A percentile compares a stretch with the other conserved stretches of the same genome.
Conservation (phyloP, 2,888 invertebrate genomes). For the Phymatocera aterrima region DNA sequence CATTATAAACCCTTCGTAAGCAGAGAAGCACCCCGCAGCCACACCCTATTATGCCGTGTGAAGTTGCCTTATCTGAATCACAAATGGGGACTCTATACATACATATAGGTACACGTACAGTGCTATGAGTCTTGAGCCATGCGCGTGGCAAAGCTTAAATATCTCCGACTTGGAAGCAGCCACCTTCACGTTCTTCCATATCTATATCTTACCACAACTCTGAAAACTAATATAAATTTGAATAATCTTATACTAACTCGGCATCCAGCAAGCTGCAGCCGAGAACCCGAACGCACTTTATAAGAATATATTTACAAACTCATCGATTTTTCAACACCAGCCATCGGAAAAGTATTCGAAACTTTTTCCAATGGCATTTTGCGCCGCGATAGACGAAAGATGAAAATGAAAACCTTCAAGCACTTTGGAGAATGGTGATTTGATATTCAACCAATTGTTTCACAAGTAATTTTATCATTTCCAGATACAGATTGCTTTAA, state of each 20-base stretch:
- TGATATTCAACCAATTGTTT: no score
- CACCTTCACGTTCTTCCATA: background rate
- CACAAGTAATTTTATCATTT: background rate
- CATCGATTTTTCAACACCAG: no score
- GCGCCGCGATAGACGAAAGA: no score
- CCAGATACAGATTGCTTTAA: background rate
- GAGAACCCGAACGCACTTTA: no score
- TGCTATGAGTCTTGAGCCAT: background rate
- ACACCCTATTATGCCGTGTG: conserved; percentile 37
- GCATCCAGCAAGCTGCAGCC: no score
- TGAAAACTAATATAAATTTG: conserved; percentile 18
- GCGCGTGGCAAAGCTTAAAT: conserved; percentile 31
- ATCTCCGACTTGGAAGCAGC: conserved; percentile 2
- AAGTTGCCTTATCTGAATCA: conserved; percentile 46
- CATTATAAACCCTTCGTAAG: conserved; percentile 42
- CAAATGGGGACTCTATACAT: conserved; percentile 29
- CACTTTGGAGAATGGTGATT: no score
- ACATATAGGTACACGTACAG: background rate
- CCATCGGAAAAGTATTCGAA: no score
- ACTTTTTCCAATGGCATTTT: no score
- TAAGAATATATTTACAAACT: no score
- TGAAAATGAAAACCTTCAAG: no score
- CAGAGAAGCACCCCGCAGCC: conserved; percentile 26
- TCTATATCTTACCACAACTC: background rate
- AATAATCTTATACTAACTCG: background rate